Evolutionary conservation across 2,113 vertebrate species (phyloP).

Genomic region (Rhagologus leucostigma): DNA sequence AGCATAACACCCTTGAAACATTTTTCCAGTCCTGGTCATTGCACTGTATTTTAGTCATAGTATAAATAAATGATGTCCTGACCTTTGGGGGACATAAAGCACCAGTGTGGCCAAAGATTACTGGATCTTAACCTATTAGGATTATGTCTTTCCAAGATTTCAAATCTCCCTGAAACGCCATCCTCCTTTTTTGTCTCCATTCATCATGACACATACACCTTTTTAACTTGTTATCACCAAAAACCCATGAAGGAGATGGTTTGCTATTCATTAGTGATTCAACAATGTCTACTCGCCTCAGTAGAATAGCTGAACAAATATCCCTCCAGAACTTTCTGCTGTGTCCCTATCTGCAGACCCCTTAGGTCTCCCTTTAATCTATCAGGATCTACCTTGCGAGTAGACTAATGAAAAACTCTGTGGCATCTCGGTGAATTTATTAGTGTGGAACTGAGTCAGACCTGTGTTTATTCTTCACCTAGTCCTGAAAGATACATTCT

Average conservation of each 20-base stretch:
- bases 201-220: not conserved
- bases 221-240: not conserved
- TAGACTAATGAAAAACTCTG: not conserved
- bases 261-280: not conserved
- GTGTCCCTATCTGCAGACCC: not conserved
- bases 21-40: not conserved
- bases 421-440: not conserved
- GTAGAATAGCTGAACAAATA: not conserved
- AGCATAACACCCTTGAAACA: not conserved
- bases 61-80: not conserved
- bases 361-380: not conserved
- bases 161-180: not conserved
- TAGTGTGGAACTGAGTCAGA: not conserved
- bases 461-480: not conserved
- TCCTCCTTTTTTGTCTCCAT: not conserved
- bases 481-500: conserved; percentile 35
- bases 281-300: not conserved
- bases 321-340: not conserved
- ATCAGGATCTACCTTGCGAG: not conserved
- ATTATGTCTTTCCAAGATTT: not conserved
- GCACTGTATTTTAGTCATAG: not conserved
- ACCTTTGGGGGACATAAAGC: not conserved
- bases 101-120: not conserved
- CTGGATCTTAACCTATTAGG: not conserved
- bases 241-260: not conserved